phyloP scores from a whole-genome alignment of 2,888 invertebrate species.

The Heliconius sara region DNA sequence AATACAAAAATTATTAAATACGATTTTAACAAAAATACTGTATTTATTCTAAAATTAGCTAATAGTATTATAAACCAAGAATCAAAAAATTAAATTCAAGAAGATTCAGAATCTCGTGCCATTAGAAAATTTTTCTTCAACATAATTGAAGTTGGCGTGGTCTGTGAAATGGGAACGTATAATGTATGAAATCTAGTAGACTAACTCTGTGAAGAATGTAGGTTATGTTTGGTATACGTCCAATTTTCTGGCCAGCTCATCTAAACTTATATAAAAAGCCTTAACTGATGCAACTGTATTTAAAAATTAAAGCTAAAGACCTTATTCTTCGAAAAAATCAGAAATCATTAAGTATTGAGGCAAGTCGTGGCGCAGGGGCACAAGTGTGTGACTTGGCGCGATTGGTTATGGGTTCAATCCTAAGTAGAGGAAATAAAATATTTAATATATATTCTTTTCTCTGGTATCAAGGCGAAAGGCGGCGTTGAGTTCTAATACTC shows the following conservation, averaged over 20 bases:
- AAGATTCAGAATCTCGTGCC: slow-evolving; percentile 4
- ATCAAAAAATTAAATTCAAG: slow-evolving; percentile 1
- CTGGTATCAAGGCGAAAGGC: no score
- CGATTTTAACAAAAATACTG: neutral
- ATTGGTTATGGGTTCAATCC: no score
- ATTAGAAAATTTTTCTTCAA: slow-evolving; percentile 23
- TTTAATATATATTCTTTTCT: no score
- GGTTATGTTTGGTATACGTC: slow-evolving; percentile 25
- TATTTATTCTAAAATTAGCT: neutral
- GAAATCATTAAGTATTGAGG: neutral
- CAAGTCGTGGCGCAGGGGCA: no score
- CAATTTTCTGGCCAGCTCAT: slow-evolving; percentile 23
- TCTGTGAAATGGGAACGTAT: slow-evolving; percentile 26
- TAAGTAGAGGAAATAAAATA: no score
- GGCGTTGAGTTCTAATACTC: no score
- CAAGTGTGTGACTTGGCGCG: no score
- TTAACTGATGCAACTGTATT: neutral
- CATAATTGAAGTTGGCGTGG: slow-evolving; percentile 26
- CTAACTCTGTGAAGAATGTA: slow-evolving; percentile 27
- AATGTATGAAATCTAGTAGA: slow-evolving; percentile 23
- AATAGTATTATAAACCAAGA: neutral
- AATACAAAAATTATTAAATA: neutral
- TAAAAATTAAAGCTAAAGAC: neutral
- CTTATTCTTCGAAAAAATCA: neutral
- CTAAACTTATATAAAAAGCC: slow-evolving; percentile 17